phyloP scores from a whole-genome alignment of 2,113 vertebrate genomes.

The Picathartes gymnocephalus region DNA sequence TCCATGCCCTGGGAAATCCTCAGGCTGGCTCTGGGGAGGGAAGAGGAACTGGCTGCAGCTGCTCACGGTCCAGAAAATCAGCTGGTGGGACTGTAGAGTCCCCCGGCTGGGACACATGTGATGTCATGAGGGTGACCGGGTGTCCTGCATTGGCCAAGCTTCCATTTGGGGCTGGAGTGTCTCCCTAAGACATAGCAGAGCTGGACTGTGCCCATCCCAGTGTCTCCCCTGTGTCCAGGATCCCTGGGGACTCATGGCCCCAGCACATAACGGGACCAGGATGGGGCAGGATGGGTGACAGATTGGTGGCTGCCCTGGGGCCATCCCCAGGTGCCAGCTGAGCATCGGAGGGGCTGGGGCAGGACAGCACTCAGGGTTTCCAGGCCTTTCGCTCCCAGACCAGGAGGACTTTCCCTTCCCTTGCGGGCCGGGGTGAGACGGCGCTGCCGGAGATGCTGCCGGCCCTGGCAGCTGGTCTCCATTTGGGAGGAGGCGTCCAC shows the following conservation, averaged over 20 bases:
- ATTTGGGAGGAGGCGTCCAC: slow-evolving; percentile 40
- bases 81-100: background rate
- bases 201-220: background rate
- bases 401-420: background rate
- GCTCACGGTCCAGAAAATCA: background rate
- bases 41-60: background rate
- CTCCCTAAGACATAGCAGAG: accelerated
- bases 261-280: accelerated
- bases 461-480: slow-evolving; percentile 38
- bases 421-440: accelerated
- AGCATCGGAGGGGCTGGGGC: background rate
- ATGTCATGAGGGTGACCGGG: accelerated
- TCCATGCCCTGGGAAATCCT: background rate
- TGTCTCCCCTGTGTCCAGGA: background rate
- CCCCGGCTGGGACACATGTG: accelerated
- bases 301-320: background rate
- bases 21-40: accelerated
- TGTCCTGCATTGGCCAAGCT: accelerated
- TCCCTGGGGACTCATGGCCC: background rate
- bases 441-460: background rate
- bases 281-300: accelerated
- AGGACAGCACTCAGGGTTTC: accelerated
- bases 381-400: background rate
- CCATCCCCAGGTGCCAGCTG: background rate
- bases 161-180: background rate